Percentiles rank a stretch among this genome's conserved stretches.
These are phyloP conservation scores for Temnopleurus reevesii DNA, from an alignment of 53 echinoderm and acorn worm genomes.

Conservation along the genomic window DNA sequence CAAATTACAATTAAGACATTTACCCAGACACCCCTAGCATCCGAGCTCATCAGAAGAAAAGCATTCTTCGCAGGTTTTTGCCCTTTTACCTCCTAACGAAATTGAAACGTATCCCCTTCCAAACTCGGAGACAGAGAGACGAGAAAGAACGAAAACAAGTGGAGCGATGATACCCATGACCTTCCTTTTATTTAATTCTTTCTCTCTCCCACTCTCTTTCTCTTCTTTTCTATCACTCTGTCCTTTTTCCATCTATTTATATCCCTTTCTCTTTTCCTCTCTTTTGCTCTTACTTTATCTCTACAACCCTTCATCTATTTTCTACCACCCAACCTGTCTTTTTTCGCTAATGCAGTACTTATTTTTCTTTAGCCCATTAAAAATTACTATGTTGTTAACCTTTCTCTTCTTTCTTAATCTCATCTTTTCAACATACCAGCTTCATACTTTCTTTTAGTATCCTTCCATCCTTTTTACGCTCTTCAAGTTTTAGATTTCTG, in stretches of 20 bases:
- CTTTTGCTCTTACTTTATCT: too few species aligned
- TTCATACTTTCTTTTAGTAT: not conserved
- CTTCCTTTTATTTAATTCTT: not conserved
- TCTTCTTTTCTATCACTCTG: too few species aligned
- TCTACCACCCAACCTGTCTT: too few species aligned
- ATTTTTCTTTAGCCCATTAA: too few species aligned
- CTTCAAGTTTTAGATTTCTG: not conserved
- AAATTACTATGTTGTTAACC: too few species aligned
- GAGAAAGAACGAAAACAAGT: not conserved
- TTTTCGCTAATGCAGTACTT: too few species aligned
- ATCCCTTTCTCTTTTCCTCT: too few species aligned
- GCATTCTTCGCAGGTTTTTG: conserved; percentile 12
- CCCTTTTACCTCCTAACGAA: not conserved
- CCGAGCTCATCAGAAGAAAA: not conserved
- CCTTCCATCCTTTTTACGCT: not conserved
- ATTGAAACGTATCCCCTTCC: conserved; percentile 9
- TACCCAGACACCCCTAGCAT: conserved; percentile 6
- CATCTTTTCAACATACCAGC: not conserved
- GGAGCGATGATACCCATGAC: not conserved
- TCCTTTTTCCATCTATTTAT: too few species aligned
- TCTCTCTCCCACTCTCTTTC: not conserved
- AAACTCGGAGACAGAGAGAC: conserved; percentile 9
- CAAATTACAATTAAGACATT: conserved; percentile 30
- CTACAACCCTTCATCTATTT: too few species aligned
- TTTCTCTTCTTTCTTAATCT: not conserved